Base-by-base conservation (phyloP, 2,113 vertebrate species). In the Haemorhous mexicanus region DNA sequence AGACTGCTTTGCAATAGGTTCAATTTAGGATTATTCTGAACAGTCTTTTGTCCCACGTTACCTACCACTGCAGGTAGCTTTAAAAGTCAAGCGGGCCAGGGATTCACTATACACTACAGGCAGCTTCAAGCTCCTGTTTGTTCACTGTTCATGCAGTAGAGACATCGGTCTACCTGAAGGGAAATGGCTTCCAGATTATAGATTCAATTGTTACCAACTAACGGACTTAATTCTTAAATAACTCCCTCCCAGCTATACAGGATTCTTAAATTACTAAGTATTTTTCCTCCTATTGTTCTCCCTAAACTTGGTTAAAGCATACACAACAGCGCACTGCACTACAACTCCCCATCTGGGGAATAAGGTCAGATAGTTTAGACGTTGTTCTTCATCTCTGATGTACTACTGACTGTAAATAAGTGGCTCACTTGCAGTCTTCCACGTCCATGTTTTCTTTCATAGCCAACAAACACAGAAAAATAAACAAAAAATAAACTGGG, bases 371-470 rank as follows among this genome's bases (percentile, higher is more conserved):
- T 18, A 52, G 13, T 16, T 84, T 11, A 67, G 13, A 44, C 24
- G 56, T 10, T 2, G 1, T 39, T 77, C 28, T 77, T 69, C 15
- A 66, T 11, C 37, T 73, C 41, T 24, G 20, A 15, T 49, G 39
- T 0, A 2, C 23, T 50, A 59, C 0, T 43, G 33, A 75, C 39
- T 56, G 30, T 27, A 49, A 33, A 1, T 7, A 84, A 56, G 9
- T 4, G 11, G 43, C 22, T 89, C 26, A 55, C 41, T 66, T 87
- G 49, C 32, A 67, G 24, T 67, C 67, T 75, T 70, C 28, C 27
- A 13, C 2, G 27, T n/a, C 21, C 11, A 13, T 33, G 30, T 21
- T 55, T 33, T 52, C 43, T 41, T 70, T 59, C 35, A 30, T 3
- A 72, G 3, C 2, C 19, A 78, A 85, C 23, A 86, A 70, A 53